phyloP scores from a whole-genome alignment of 1,140 invertebrate genomes.

The Lycorma delicatula region DNA sequence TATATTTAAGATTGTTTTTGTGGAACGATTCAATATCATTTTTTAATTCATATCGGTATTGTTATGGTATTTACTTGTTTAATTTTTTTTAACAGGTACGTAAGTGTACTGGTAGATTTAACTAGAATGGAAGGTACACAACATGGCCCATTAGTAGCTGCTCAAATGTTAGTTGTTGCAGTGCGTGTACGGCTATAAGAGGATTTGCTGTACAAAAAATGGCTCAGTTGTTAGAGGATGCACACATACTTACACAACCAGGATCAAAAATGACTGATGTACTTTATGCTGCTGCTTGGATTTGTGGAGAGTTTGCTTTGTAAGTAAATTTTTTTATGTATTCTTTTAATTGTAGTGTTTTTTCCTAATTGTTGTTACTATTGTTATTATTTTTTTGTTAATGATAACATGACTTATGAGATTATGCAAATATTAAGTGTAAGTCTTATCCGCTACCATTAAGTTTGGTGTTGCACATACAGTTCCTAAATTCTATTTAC shows the following conservation, averaged over 20 bases:
- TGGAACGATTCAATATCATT: no score
- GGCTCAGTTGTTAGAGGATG: conserved; percentile 73
- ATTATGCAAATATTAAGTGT: no score
- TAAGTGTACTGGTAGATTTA: conserved; percentile 93
- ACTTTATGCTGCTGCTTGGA: conserved; percentile 90
- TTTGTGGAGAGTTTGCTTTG: conserved; percentile 95
- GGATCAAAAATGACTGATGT: conserved; percentile 59
- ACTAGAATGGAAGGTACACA: conserved; percentile 94
- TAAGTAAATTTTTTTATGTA: no score
- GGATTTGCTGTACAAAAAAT: conserved; percentile 86
- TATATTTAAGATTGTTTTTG: no score
- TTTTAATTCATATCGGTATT: no score
- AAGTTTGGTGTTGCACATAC: no score
- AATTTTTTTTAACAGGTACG: conserved; percentile 57
- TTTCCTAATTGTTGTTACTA: no score
- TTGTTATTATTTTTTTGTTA: no score
- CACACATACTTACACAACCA: conserved; percentile 42
- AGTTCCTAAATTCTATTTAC: no score
- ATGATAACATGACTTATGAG: no score
- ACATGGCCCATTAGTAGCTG: conserved; percentile 84
- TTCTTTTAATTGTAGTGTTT: no score
- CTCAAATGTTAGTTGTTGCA: conserved; percentile 93
- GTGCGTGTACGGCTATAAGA: conserved; percentile 90
- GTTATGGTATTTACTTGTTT: conserved; percentile 6
- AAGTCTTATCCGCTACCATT: no score